phyloP scores from a whole-genome alignment of 2,797 vertebrate genomes.

The Oceanodroma leucorhoa region DNA sequence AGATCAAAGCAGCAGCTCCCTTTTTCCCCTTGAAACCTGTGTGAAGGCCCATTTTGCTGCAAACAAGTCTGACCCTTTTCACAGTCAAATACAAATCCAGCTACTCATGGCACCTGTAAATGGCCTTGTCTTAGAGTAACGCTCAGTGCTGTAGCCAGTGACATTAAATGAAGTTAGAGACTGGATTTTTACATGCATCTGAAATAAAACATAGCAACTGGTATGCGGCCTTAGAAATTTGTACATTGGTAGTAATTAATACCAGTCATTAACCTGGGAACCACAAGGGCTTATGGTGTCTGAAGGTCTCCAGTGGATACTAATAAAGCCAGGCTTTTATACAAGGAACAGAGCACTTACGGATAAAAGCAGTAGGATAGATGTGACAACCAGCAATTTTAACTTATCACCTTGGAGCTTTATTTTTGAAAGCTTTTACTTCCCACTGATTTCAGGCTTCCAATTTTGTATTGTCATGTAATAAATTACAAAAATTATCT shows the following conservation, averaged over 20 bases:
- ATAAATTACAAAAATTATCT: slow-evolving; percentile 46
- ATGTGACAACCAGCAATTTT: slow-evolving; percentile 58
- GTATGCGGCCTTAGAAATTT: neutral
- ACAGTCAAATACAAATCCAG: neutral
- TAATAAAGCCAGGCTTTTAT: slow-evolving; percentile 21
- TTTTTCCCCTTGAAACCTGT: neutral
- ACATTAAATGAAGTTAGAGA: neutral
- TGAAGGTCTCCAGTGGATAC: neutral
- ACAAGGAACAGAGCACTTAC: slow-evolving; percentile 17
- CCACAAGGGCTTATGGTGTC: neutral
- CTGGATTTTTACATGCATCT: neutral
- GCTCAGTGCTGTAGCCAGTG: neutral
- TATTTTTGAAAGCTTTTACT: slow-evolving; percentile 65
- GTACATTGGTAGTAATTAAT: slow-evolving; percentile 10
- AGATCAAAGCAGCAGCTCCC: neutral
- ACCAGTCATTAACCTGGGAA: slow-evolving; percentile 15
- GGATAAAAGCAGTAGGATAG: slow-evolving; percentile 46
- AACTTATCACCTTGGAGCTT: slow-evolving; percentile 50
- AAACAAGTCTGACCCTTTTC: neutral
- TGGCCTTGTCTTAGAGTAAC: neutral
- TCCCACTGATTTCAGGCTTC: slow-evolving; percentile 60
- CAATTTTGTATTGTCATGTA: slow-evolving; percentile 54
- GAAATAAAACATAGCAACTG: neutral
- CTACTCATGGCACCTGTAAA: neutral
- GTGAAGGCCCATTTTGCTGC: neutral